Evolutionary conservation across 2,113 vertebrate genomes (phyloP), one percentile per base, ranked within the genome.

Genomic region (Panurus biarmicus): DNA sequence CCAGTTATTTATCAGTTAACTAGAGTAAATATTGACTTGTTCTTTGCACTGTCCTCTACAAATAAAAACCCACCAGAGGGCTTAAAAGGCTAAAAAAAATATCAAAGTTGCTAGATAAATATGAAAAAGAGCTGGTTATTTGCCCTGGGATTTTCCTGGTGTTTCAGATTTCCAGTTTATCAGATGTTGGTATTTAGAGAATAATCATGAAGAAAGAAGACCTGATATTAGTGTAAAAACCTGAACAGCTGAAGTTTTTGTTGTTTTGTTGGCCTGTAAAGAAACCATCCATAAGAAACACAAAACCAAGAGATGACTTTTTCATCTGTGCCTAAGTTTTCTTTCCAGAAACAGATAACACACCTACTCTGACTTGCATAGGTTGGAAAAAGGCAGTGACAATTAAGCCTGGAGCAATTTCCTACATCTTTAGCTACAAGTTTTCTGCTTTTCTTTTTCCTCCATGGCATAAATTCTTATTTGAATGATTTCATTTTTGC

Each of bases 21-120:
- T 88, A 92, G 77, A 95, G 95, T 95, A 97, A 97, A 97, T 97
- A 97, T 96, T 97, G 95, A 93, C 93, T 97, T 97, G 87, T 93
- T 96, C 96, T 97, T 94, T 96, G 75, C 57, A 91, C 92, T 94
- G 89, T 96, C 90, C 60, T 95, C 91, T 91, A 58, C 57, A 94
- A 96, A 95, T 66, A 81, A 38, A 95, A 96, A 96, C 22, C 61
- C 72, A 95, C 58, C 53, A 85, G 76, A 92, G 65, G 18, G 54
- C 60, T 85, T 75, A 72, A 89, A 95, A 96, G 73, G 60, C 21
- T 77, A 31, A 91, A 87, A 80, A 80, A 91, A 89, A 65, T 10
- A 74, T 45, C 35, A 26, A 85, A 87, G 87, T 65, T 90, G 21
- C 45, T 83, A 83, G 23, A 88, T 51, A 94, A 93, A 94, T 90